Percentiles rank a stretch among this genome's conserved stretches.
Evolutionary conservation across 2,113 vertebrate species (phyloP).

Genomic region (Acrocephalus kingi): DNA sequence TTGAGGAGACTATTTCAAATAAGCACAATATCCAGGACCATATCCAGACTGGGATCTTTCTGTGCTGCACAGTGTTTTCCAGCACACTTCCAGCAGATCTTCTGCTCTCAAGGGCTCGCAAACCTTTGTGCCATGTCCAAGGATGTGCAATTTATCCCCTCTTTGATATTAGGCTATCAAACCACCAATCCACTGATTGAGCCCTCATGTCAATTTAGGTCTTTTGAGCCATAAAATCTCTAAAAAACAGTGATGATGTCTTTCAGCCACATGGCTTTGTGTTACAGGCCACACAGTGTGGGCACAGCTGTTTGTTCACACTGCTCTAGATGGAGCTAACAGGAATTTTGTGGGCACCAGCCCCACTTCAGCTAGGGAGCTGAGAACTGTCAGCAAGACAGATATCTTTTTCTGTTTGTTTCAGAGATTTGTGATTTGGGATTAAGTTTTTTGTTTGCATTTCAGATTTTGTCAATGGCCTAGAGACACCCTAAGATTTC

Average conservation of each 20-base stretch:
- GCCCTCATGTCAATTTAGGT: background rate
- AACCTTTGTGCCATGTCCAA: background rate
- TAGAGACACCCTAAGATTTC: background rate
- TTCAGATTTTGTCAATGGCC: background rate
- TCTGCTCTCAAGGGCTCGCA: background rate
- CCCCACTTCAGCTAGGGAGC: background rate
- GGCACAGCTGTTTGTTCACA: background rate
- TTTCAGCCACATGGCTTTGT: background rate
- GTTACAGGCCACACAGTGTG: background rate
- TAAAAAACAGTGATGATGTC: background rate
- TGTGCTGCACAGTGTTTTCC: background rate
- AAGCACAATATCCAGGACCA: background rate
- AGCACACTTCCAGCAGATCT: background rate
- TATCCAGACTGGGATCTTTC: background rate
- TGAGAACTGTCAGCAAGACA: background rate
- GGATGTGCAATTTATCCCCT: background rate
- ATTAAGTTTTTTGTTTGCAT: background rate
- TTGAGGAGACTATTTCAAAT: background rate
- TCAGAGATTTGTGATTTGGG: background rate
- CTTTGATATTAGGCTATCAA: background rate
- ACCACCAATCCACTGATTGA: background rate
- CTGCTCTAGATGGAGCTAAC: background rate
- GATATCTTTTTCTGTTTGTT: background rate
- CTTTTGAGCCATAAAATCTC: background rate
- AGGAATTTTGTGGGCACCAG: background rate